phyloP scores from a whole-genome alignment of 2,888 invertebrate species.

The Electrophaes corylata region DNA sequence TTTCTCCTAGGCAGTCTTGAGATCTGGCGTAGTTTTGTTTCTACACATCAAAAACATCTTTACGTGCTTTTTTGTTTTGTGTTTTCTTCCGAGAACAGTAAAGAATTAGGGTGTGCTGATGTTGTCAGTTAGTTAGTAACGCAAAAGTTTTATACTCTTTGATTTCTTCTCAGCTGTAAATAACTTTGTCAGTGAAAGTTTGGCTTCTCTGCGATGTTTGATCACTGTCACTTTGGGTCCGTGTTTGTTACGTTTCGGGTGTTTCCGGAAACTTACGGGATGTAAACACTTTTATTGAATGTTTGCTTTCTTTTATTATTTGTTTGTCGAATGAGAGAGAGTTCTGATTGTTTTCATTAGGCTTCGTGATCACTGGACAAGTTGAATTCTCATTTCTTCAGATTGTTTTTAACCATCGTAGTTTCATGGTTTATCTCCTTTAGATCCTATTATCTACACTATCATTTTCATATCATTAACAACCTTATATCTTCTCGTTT shows the following conservation, averaged over 20 bases:
- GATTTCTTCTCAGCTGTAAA: conserved; percentile 23
- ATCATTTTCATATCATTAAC: background rate
- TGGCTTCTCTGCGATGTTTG: conserved; percentile 23
- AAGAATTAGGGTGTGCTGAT: background rate
- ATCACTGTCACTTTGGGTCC: conserved; percentile 29
- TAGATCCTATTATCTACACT: too few species aligned
- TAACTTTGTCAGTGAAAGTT: conserved; percentile 30
- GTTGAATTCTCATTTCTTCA: background rate
- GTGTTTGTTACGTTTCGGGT: conserved; percentile 32
- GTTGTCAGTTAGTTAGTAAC: background rate
- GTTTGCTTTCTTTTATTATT: conserved; percentile 19
- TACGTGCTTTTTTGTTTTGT: background rate
- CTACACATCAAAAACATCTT: background rate
- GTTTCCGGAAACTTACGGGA: conserved; percentile 28
- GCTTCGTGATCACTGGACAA: background rate
- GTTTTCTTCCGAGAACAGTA: background rate
- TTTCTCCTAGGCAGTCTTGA: background rate
- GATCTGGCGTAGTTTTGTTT: background rate
- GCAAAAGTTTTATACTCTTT: background rate
- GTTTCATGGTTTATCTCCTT: background rate
- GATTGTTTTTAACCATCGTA: background rate
- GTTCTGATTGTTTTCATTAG: conserved; percentile 2
- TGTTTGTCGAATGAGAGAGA: background rate
- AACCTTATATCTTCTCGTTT: background rate
- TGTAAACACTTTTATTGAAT: conserved; percentile 32